A percentile compares a stretch with the other conserved stretches of the same genome.
Evolutionary conservation across 2,888 invertebrate genomes (phyloP).

Genomic region (Limenitis camilla): DNA sequence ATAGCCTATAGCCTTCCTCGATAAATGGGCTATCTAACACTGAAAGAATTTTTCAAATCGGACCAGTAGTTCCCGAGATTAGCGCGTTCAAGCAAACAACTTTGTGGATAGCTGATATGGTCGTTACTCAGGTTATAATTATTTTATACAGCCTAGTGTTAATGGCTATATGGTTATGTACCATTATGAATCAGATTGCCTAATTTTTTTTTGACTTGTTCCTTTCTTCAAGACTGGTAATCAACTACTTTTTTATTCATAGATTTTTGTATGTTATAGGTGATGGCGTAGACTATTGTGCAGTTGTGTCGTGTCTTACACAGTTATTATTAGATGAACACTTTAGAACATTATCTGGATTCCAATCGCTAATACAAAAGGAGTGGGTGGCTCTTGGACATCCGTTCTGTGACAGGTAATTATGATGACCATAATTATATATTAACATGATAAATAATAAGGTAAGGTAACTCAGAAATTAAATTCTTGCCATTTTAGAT

Average conservation of each 20-base stretch:
- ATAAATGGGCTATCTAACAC: too few species aligned
- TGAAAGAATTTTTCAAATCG: too few species aligned
- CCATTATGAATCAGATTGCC: too few species aligned
- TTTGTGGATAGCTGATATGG: too few species aligned
- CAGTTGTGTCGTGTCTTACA: slow-evolving; percentile 88
- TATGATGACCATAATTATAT: background rate
- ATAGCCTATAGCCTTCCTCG: too few species aligned
- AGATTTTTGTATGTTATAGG: slow-evolving; percentile 64
- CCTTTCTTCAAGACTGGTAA: too few species aligned
- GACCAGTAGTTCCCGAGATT: too few species aligned
- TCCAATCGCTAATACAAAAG: slow-evolving; percentile 93
- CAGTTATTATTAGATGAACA: slow-evolving; percentile 91
- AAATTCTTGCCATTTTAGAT: slow-evolving; percentile 44
- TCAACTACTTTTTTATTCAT: background rate
- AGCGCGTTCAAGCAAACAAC: too few species aligned
- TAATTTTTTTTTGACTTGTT: too few species aligned
- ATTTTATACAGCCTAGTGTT: too few species aligned
- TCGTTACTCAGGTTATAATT: too few species aligned
- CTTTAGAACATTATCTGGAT: slow-evolving; percentile 87
- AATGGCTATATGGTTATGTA: too few species aligned
- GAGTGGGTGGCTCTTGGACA: slow-evolving; percentile 97
- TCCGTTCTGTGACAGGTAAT: slow-evolving; percentile 81
- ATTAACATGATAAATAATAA: background rate
- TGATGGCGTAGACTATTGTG: slow-evolving; percentile 90
- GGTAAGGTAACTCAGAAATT: background rate